Evolutionary conservation across 2,888 invertebrate genomes (phyloP).

Genomic region (Fragum fragum): DNA sequence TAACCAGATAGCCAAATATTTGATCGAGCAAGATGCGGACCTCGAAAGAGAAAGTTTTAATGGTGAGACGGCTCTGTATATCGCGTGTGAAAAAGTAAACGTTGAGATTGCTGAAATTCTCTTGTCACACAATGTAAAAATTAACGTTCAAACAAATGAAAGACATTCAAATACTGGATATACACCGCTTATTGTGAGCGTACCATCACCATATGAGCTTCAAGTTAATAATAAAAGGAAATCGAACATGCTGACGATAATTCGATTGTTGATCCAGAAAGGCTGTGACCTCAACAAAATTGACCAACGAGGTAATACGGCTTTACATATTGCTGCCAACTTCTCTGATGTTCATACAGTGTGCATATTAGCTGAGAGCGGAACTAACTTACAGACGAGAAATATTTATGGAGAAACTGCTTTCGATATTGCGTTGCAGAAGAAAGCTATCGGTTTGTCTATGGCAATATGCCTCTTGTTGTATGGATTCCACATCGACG

Average conservation of each 20-base stretch:
- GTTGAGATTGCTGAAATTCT: slow-evolving; percentile 36
- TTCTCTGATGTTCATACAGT: slow-evolving; percentile 50
- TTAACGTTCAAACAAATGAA: slow-evolving; percentile 46
- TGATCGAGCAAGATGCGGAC: slow-evolving; percentile 65
- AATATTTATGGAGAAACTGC: slow-evolving; percentile 57
- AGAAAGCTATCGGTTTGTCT: slow-evolving; percentile 43
- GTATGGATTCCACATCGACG: slow-evolving; percentile 51
- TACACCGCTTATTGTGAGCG: slow-evolving; percentile 65
- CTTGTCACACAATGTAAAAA: slow-evolving; percentile 48
- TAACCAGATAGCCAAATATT: slow-evolving; percentile 44
- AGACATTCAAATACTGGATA: slow-evolving; percentile 29
- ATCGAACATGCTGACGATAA: slow-evolving; percentile 54
- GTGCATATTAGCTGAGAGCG: slow-evolving; percentile 45
- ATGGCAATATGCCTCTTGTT: slow-evolving; percentile 59
- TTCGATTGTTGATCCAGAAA: slow-evolving; percentile 49
- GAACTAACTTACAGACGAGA: slow-evolving; percentile 53
- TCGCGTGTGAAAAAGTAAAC: slow-evolving; percentile 61
- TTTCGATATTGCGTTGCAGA: slow-evolving; percentile 56
- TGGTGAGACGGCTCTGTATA: slow-evolving; percentile 65
- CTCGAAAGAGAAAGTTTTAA: slow-evolving; percentile 44
- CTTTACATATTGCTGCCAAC: slow-evolving; percentile 63
- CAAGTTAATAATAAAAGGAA: slow-evolving; percentile 43
- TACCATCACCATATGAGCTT: slow-evolving; percentile 60
- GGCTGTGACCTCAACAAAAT: slow-evolving; percentile 61
- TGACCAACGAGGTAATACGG: slow-evolving; percentile 58